Evolutionary conservation across 2,113 vertebrate species (phyloP), one percentile per base, ranked within the genome.

Genomic region (Tragulus kanchil): DNA sequence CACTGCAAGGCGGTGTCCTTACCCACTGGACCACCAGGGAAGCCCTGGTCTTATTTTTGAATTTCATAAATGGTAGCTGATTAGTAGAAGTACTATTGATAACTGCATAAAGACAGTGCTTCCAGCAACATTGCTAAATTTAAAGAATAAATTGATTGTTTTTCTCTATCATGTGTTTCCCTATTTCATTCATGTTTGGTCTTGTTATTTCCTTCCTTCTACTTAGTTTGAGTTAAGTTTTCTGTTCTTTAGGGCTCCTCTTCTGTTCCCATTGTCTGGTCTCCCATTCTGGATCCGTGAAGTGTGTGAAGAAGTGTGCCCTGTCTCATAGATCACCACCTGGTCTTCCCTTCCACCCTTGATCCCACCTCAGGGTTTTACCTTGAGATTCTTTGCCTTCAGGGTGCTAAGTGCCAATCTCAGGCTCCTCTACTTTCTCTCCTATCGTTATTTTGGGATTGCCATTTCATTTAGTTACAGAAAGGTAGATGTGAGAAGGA

Each of bases 141-240:
- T 88, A 89, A 85, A 42, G 28, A 85, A 62, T 81, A 36, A 65
- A 67, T 64, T 54, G 52, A 65, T 42, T 79, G 71, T 54, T 79
- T 94, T 96, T 67, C 82, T 77, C 48, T 83, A 16, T 36, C 82
- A 8, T 78, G 77, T 89, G 10, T 73, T 89, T 94, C 79, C 36
- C 19, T 54, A 42, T 42, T 89, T 96, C 86, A 65, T 67, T 88
- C n/a, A 50, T 59, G 78, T 56, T 69, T 73, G 19, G 48, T 71
- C 26, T 92, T 54, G 62, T 25, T 19, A 48, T 83, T 95, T 79
- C 8, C 42, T 52, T 73, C 31, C 36, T 71, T 59, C 87, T 71
- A 15, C 9, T 71, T 78, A 23, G 11, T 45, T 71, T 64, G 52
- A 82, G 36, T 78, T 94, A 61, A 77, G 42, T 69, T 83, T 75